Evolutionary conservation across 2,888 invertebrate species (phyloP), one percentile per base, ranked within the genome.

Genomic region (Barypeithes pellucidus): DNA sequence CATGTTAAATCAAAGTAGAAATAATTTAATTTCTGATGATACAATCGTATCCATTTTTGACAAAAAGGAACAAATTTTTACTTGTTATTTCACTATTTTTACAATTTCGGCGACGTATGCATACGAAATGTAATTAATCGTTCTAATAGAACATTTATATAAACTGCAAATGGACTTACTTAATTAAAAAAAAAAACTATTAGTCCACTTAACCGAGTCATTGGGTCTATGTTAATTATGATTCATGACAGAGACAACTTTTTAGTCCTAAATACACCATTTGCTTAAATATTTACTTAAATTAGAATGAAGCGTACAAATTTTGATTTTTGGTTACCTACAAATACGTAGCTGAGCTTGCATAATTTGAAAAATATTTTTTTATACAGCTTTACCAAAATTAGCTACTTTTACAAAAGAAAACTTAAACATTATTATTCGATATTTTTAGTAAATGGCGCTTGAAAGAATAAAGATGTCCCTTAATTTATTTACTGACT

Each of bases 401-500:
- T 33, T 57, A 57, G 54, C 54, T n/a, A 57, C 33, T 29, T 9
- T 33, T 22, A 22, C 7, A 50, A 50, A 47, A 33, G 33, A 24
- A 8, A 54, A 54, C 33, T 24, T 24, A 52, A 12, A n/a, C 5
- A 22, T 50, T 52, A 54, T 33, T 43, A 22, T 43, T 43, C 16
- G 24, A 43, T n/a, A 43, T 41, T 61, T 43, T 24, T 45, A 16
- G 24, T 60, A 61, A 61, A 41, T 60, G 33, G 41, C 60, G 60
- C 24, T 41, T 60, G 20, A 60, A 20, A 24, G 14, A 60, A 41
- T 60, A 67, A 73, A 73, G 33, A 47, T 73, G 73, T 65, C 69
- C 65, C 73, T 50, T 65, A 61, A 47, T 65, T 41, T 71, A 63
- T 57, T 43, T 52, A 84, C 84, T 84, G 85, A 83, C 84, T 82